Conservation (phyloP, 2,888 invertebrate species). For the Pterostichus niger region DNA sequence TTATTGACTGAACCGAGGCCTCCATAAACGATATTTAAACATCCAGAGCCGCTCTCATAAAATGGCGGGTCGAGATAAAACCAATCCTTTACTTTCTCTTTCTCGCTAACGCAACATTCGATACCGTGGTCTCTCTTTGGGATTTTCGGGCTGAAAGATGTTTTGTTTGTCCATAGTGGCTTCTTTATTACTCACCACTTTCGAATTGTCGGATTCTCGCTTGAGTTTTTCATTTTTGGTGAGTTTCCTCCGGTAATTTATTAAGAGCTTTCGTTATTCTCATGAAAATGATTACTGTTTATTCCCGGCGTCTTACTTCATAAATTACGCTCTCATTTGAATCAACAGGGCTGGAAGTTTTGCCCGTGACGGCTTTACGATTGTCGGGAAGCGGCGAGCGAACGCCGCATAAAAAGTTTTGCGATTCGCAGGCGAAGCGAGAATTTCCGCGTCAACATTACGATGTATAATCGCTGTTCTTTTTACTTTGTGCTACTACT, state of each 20-base stretch:
- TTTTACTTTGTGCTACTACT: constrained; percentile 1
- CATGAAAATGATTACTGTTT: constrained; percentile 39
- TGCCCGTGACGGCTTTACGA: constrained; percentile 7
- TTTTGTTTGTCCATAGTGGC: constrained; percentile 7
- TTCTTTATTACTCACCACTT: constrained; percentile 11
- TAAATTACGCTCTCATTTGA: constrained; percentile 36
- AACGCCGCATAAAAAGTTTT: not conserved
- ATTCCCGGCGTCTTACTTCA: constrained; percentile 34
- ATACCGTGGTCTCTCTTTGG: not conserved
- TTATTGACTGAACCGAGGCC: constrained; percentile 19
- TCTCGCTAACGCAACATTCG: too few species aligned
- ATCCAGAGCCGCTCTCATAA: not conserved
- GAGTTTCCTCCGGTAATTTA: constrained; percentile 18
- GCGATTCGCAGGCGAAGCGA: not conserved
- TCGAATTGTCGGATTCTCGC: constrained; percentile 5
- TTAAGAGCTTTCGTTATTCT: constrained; percentile 39
- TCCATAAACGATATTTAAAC: constrained; percentile 38
- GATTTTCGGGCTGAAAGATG: constrained; percentile 7
- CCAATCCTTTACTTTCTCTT: too few species aligned
- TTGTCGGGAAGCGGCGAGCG: not conserved
- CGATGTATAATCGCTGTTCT: constrained; percentile 1
- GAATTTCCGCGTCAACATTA: not conserved
- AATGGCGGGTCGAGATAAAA: not conserved
- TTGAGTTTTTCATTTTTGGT: not conserved
- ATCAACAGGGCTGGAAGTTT: constrained; percentile 44